Evolutionary conservation across 2,888 invertebrate genomes (phyloP).

Genomic region (Dysmachus trigonus): DNA sequence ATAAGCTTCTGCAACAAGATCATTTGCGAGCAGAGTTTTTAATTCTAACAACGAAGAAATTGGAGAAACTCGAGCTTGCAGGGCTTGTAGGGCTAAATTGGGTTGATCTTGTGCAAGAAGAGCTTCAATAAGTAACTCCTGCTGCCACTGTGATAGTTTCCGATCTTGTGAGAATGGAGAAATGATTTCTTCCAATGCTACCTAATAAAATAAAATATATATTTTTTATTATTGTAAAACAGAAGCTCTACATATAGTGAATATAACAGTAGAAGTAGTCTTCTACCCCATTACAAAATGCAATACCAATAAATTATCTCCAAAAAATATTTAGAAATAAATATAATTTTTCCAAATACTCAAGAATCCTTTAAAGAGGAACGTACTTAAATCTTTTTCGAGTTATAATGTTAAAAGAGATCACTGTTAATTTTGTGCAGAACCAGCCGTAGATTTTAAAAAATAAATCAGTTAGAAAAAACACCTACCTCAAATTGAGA

Average conservation of each 20-base stretch:
- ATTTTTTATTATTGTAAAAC: neutral
- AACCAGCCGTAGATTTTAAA: neutral
- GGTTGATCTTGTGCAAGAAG: conserved; percentile 56
- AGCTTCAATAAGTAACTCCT: conserved; percentile 58
- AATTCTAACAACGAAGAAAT: conserved; percentile 56
- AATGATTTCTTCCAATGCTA: conserved; percentile 58
- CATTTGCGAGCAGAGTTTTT: conserved; percentile 59
- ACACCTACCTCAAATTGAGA: conserved; percentile 77
- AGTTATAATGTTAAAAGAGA: neutral
- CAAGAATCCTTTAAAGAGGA: no score
- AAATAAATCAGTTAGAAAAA: neutral
- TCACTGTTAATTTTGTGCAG: no score
- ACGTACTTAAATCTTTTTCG: no score
- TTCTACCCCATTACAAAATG: no score
- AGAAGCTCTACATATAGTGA: no score
- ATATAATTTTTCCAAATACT: no score
- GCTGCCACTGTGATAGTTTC: conserved; percentile 58
- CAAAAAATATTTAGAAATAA: no score
- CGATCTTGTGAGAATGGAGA: conserved; percentile 57
- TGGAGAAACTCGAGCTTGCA: conserved; percentile 55
- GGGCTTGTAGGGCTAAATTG: conserved; percentile 57
- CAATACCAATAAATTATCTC: no score
- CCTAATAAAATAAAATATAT: conserved; percentile 48
- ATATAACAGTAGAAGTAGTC: no score
- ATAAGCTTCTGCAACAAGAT: conserved; percentile 61